These are phyloP conservation scores for Sisor rabdophorus DNA, from an alignment of 2,113 vertebrate species.

Conservation along the genomic window DNA sequence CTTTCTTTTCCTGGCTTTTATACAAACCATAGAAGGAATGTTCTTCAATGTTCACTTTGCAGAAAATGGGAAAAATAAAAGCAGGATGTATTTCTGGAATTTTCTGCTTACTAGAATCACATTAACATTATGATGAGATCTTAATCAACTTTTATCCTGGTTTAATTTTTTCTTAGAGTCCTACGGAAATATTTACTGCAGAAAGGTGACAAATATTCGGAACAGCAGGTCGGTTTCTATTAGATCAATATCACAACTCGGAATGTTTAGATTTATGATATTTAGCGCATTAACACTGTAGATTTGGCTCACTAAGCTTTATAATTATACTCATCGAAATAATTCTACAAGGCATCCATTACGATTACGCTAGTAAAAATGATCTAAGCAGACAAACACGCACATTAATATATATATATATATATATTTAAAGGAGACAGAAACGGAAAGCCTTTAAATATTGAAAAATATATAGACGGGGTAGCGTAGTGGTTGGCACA, in stretches of 20 bases:
- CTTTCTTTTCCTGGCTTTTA: constrained; percentile 41
- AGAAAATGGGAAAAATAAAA: background rate
- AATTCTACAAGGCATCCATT: too few species aligned
- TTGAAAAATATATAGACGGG: too few species aligned
- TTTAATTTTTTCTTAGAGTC: constrained; percentile 11
- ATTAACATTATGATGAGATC: constrained; percentile 49
- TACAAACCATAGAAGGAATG: constrained; percentile 35
- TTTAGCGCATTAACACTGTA: background rate
- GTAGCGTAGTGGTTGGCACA: too few species aligned
- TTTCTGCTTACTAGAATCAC: constrained; percentile 40
- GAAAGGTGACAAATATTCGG: background rate
- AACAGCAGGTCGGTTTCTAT: background rate
- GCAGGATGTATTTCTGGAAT: constrained; percentile 46
- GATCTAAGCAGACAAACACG: too few species aligned
- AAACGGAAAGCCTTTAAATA: too few species aligned
- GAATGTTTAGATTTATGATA: background rate
- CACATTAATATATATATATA: too few species aligned
- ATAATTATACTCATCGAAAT: too few species aligned
- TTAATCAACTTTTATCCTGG: constrained; percentile 34
- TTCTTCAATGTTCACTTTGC: constrained; percentile 37
- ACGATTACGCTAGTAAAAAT: too few species aligned
- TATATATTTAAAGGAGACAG: too few species aligned
- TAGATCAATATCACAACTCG: background rate
- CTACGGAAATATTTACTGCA: constrained; percentile 8
- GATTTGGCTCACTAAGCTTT: background rate